A percentile compares a stretch with the other conserved stretches of the same genome.
Evolutionary conservation across 2,888 invertebrate species (phyloP).

Genomic region (Phyllotreta striolata): DNA sequence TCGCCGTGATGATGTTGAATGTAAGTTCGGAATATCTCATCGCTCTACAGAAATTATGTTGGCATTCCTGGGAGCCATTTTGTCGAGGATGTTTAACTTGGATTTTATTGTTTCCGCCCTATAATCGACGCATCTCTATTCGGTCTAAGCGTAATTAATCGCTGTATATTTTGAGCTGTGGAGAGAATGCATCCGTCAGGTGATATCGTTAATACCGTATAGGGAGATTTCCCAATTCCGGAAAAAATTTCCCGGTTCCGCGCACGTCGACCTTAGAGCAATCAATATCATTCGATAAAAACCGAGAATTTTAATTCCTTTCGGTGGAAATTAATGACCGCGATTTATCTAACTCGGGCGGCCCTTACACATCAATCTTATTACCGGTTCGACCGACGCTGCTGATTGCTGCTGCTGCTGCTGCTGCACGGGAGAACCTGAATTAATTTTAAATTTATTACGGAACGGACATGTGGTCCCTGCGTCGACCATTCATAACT

Average conservation of each 20-base stretch:
- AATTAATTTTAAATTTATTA: slow-evolving; percentile 32
- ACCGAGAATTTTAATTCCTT: slow-evolving; percentile 26
- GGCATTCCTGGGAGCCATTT: slow-evolving; percentile 29
- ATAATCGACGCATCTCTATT: neutral
- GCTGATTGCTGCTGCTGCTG: slow-evolving; percentile 30
- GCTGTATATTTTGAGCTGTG: neutral
- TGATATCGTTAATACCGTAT: neutral
- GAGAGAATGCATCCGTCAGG: neutral
- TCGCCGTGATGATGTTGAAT: slow-evolving; percentile 27
- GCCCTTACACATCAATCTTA: slow-evolving; percentile 29
- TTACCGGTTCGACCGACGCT: slow-evolving; percentile 18
- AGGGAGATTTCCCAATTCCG: no score
- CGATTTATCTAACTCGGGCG: slow-evolving; percentile 26
- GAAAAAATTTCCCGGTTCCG: no score
- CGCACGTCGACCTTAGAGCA: slow-evolving; percentile 8
- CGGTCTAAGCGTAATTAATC: slow-evolving; percentile 6
- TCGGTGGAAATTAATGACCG: slow-evolving; percentile 22
- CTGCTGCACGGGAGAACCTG: slow-evolving; percentile 26
- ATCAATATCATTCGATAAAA: slow-evolving; percentile 22
- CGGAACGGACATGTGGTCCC: slow-evolving; percentile 29
- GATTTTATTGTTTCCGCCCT: slow-evolving; percentile 16
- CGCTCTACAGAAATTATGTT: slow-evolving; percentile 31
- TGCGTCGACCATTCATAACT: slow-evolving; percentile 25
- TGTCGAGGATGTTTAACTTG: slow-evolving; percentile 18
- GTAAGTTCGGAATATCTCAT: slow-evolving; percentile 34